Evolutionary conservation across 2,113 vertebrate genomes (phyloP), one percentile per base, ranked within the genome.

Genomic region (Thymallus thymallus): DNA sequence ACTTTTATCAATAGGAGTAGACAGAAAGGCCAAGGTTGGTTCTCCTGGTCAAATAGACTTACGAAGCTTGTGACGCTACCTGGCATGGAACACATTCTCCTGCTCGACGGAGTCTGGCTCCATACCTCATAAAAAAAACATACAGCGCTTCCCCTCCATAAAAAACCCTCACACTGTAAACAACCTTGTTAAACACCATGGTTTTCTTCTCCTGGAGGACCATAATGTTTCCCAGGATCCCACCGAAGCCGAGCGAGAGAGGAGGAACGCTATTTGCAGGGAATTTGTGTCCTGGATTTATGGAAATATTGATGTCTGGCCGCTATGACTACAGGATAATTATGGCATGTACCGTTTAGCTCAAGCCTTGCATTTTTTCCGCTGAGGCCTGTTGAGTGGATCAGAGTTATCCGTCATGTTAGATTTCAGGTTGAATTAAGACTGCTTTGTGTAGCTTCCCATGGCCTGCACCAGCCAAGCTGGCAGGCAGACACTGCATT

Each of bases 151-250:
- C 30, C 41, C 56, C 35, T 29, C 76, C 20, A 41, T 55, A 61
- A 48, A 62, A n/a, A 7, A 24, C 61, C 24, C 69, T 10, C 35
- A 26, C 23, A 63, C 56, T 55, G 9, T 46, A 46, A 69, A 64
- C 46, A 12, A 88, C 82, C 68, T 76, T 20, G 63, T 82, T 81
- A 78, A 82, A 72, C 22, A 70, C 67, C 75, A 63, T 55, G 74
- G n/a, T 77, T 77, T 84, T 68, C 51, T 69, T n/a, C 71, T 71
- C 73, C 69, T 10, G 4, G 64, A 32, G 55, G 26, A 64, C 48
- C 2, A 6, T 29, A n/a, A 45, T 23, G 14, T 56, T 69, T 35
- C 24, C 13, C 63, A 18, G 71, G 24, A 29, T 30, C 0, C n/a
- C 4, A 78, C 46, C 66, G 64, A 12, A 2, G 10, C 6, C n/a